Percentiles rank a stretch among this genome's conserved stretches.
These are phyloP conservation scores for Ardeotis arabs DNA, from an alignment of 2,113 vertebrate genomes.

Conservation along the genomic window DNA sequence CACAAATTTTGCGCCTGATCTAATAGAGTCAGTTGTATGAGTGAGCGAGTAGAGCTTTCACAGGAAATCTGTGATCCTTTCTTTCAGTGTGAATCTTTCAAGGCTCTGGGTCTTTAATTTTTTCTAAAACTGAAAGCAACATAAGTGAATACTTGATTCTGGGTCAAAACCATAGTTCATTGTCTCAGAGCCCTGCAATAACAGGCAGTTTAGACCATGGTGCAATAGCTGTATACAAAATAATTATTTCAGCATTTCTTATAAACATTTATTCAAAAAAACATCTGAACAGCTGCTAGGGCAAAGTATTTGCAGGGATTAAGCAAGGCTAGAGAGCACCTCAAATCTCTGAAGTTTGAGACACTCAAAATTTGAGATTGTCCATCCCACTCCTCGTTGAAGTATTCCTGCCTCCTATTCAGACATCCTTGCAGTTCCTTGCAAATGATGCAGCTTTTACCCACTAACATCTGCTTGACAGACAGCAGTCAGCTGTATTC, in stretches of 20 bases:
- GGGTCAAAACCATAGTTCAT: slow-evolving; percentile 29
- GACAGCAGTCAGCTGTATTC: background rate
- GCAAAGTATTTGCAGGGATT: background rate
- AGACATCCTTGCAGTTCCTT: background rate
- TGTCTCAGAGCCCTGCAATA: slow-evolving; percentile 2
- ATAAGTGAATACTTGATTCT: slow-evolving; percentile 15
- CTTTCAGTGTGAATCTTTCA: background rate
- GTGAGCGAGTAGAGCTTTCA: background rate
- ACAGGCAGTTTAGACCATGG: slow-evolving; percentile 1
- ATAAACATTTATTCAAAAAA: background rate
- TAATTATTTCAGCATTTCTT: slow-evolving; percentile 28
- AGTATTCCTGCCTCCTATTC: background rate
- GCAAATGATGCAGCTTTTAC: background rate
- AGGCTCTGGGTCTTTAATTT: background rate
- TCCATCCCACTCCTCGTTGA: background rate
- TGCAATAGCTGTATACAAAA: slow-evolving; percentile 4
- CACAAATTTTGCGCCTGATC: background rate
- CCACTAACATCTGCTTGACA: background rate
- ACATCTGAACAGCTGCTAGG: slow-evolving; percentile 1
- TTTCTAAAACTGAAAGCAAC: background rate
- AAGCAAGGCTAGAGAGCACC: background rate
- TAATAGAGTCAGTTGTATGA: background rate
- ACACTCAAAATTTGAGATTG: background rate
- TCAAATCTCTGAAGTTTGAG: background rate
- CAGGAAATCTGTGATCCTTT: background rate